Evolutionary conservation across 2,888 invertebrate species (phyloP).

Genomic region (Mythimna ferrago): DNA sequence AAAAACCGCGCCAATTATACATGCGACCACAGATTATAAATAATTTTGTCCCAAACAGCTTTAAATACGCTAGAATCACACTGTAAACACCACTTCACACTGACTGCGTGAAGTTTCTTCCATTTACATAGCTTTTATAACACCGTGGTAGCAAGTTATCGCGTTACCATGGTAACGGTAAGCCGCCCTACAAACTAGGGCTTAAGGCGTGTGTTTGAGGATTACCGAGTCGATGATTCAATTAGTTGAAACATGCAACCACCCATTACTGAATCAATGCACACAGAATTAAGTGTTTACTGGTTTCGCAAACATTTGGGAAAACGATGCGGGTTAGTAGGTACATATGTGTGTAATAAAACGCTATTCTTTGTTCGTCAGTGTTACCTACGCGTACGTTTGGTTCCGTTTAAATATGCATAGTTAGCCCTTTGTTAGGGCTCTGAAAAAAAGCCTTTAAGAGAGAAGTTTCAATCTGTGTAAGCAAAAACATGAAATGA

Average conservation of each 20-base stretch:
- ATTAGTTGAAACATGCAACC: constrained; percentile 52
- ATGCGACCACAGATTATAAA: constrained; percentile 33
- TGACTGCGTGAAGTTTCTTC: constrained; percentile 47
- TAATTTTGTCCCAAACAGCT: constrained; percentile 16
- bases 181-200: constrained; percentile 60
- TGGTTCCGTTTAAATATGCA: background rate
- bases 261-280: constrained; percentile 21
- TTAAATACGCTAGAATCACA: constrained; percentile 20
- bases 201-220: constrained; percentile 52
- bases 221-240: constrained; percentile 58
- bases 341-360: background rate
- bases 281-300: constrained; percentile 7
- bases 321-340: background rate
- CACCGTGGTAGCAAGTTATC: constrained; percentile 60
- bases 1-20: constrained; percentile 4
- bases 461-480: background rate
- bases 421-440: background rate
- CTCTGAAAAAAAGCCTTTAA: background rate
- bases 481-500: constrained; percentile 6
- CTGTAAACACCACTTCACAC: constrained; percentile 54
- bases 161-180: constrained; percentile 66
- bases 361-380: background rate
- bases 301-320: constrained; percentile 2
- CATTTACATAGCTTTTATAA: constrained; percentile 58
- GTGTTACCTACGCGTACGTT: background rate